These are phyloP conservation scores for Catamblyrhynchus diadema DNA, from an alignment of 2,797 vertebrate species.

Conservation along the genomic window DNA sequence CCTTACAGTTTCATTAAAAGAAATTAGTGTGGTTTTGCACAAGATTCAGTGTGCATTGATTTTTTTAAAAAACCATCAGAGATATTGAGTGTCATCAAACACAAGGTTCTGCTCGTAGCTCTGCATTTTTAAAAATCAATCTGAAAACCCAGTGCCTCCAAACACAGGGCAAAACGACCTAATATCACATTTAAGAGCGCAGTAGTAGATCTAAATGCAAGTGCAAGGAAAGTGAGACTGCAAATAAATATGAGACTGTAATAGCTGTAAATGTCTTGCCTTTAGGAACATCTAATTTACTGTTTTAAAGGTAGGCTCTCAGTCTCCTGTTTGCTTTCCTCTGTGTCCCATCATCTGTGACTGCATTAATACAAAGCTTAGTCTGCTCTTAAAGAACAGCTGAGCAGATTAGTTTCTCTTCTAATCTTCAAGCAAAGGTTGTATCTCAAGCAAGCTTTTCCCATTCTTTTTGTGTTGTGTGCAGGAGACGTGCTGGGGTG, in stretches of 20 bases:
- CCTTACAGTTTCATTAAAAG: neutral
- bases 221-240: neutral
- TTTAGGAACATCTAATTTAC: slow-evolving; percentile 33
- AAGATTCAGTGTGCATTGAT: neutral
- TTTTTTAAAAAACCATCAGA: neutral
- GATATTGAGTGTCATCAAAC: neutral
- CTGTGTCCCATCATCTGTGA: slow-evolving; percentile 9
- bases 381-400: slow-evolving; percentile 12
- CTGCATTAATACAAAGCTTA: neutral
- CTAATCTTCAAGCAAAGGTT: slow-evolving; percentile 1
- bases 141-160: neutral
- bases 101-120: neutral
- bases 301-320: slow-evolving; percentile 15
- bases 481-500: fast-evolving
- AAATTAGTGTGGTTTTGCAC: neutral
- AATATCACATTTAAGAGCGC: neutral
- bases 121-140: neutral
- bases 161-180: neutral
- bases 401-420: neutral
- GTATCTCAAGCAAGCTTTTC: neutral
- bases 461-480: neutral
- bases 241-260: slow-evolving; percentile 3
- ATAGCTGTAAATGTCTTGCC: slow-evolving; percentile 12
- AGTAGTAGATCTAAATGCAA: neutral
- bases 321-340: neutral